Evolutionary conservation across 2,888 invertebrate species (phyloP).

Genomic region (Zonitis immaculata): DNA sequence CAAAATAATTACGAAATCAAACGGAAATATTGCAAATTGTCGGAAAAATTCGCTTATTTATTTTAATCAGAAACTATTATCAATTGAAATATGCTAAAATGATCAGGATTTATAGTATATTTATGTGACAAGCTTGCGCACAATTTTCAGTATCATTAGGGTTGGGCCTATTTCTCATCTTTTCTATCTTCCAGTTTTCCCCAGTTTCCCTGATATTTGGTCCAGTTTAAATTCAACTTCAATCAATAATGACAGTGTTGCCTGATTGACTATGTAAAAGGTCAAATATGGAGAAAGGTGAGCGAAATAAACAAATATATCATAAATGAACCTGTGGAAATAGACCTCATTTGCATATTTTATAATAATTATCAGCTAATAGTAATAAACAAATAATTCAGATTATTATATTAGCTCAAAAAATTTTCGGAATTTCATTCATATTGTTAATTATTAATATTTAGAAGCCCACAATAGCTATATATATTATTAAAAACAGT

Average conservation of each 20-base stretch:
- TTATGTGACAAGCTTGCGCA: conserved; percentile 13
- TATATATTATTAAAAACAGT: too few relatives aligned
- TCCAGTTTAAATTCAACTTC: conserved; percentile 27
- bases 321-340: too few relatives aligned
- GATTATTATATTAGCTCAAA: too few relatives aligned
- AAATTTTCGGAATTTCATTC: too few relatives aligned
- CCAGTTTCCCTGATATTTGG: conserved; percentile 31
- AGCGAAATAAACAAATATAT: conserved; percentile 9
- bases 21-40: too few relatives aligned
- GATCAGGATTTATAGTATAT: conserved; percentile 7
- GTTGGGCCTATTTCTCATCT: conserved; percentile 27
- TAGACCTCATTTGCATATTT: too few relatives aligned
- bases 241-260: conserved; percentile 28
- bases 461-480: too few relatives aligned
- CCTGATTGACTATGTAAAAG: conserved; percentile 10
- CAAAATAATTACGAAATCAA: background rate
- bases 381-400: too few relatives aligned
- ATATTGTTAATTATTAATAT: too few relatives aligned
- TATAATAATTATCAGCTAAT: too few relatives aligned
- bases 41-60: too few relatives aligned
- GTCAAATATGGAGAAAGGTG: conserved; percentile 29
- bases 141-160: conserved; percentile 3
- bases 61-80: conserved; percentile 15
- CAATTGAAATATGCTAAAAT: conserved; percentile 18
- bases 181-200: conserved; percentile 22